Base-by-base conservation (phyloP, 2,888 invertebrate genomes). In the Linnaemya tessellans region DNA sequence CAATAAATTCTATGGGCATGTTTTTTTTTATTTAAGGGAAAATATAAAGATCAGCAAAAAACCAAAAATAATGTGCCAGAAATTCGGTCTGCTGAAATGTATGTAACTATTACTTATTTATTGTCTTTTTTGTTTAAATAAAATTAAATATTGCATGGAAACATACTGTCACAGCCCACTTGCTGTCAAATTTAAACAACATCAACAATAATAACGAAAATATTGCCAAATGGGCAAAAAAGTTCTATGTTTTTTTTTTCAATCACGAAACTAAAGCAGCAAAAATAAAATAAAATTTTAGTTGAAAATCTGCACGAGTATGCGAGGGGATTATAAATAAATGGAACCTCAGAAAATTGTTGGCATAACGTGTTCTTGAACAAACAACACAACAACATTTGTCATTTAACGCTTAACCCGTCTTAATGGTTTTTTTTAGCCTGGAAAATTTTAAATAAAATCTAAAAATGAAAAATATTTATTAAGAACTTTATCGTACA, bases 131-230 rank as follows among this genome's bases (percentile, higher is more conserved):
- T 38, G 20, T 22, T 60, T 68, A 0, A 49, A 13, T 18, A 30
- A 22, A 58, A 49, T 68, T 35, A 58, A 38, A 60, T 15, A 38
- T 51, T 54, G 41, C 46, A 38, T 74, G 67, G 35, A n/a, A 60
- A 80, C 71, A 65, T 74, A 80, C 74, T 70, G 74, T 79, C 51
- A 43, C 84, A 74, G 80, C 84, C 80, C 86, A 86, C 86, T 86
- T 80, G 67, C 75, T 84, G 77, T 86, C 77, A 80, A 77, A 79
- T 84, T 70, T 70, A 20, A 79, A 70, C 43, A 20, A 74, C 73
- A 78, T 62, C 60, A 68, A 60, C 67, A 67, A 49, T 68, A 78
- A 60, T 49, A 68, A 68, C 68, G 18, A 62, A 70, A 70, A 65
- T 70, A 80, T 80, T 78, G 71, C 54, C 84, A 71, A 75, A 71